These are phyloP conservation scores for Sebastes elongatus DNA, from an alignment of 2,797 vertebrate species.

Conservation along the genomic window DNA sequence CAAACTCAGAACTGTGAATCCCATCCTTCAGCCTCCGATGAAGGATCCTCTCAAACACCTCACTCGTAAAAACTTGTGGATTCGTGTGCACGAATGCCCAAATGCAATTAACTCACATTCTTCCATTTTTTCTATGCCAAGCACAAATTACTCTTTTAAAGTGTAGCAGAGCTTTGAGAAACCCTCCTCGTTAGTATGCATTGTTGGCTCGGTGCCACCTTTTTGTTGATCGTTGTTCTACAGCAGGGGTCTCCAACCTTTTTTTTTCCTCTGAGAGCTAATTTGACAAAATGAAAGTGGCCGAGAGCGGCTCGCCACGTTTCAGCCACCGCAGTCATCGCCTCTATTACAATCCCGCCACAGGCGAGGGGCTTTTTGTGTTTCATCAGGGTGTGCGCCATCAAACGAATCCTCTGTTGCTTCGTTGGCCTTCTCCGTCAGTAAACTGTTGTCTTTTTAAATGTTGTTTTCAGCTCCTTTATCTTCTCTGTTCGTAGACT, in stretches of 20 bases:
- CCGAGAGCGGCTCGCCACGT: neutral
- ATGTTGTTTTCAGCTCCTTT: too few relatives aligned
- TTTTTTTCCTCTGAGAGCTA: neutral
- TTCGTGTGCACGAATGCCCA: slow-evolving; percentile 21
- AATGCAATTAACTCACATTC: slow-evolving; percentile 70
- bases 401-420: neutral
- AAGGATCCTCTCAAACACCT: slow-evolving; percentile 39
- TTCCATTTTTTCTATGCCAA: slow-evolving; percentile 43
- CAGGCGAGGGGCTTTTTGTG: neutral
- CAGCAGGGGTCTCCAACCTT: neutral
- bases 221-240: slow-evolving; percentile 48
- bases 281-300: neutral
- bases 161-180: slow-evolving; percentile 45
- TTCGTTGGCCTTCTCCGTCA: neutral
- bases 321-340: neutral
- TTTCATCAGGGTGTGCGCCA: neutral
- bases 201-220: slow-evolving; percentile 56
- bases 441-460: neutral
- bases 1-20: slow-evolving; percentile 13
- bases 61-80: slow-evolving; percentile 38
- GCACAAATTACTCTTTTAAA: slow-evolving; percentile 39
- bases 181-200: slow-evolving; percentile 56
- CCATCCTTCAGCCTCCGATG: neutral
- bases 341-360: neutral
- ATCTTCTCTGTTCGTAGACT: too few relatives aligned